Evolutionary conservation across 2,888 invertebrate species (phyloP).

Genomic region (Xestia sexstrigata): DNA sequence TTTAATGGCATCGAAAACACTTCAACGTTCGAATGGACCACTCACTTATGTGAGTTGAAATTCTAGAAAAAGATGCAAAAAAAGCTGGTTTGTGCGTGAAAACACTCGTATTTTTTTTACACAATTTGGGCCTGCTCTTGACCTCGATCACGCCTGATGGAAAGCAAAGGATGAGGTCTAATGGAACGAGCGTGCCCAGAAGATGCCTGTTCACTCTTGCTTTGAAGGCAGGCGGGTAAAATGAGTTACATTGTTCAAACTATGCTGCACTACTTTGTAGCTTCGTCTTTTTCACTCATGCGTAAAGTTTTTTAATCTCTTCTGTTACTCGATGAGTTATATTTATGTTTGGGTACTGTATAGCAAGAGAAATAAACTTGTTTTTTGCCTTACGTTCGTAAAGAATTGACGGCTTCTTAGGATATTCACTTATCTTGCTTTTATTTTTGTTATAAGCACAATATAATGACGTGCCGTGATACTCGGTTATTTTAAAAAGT

Average conservation of each 20-base stretch:
- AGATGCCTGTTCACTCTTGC: too few relatives aligned
- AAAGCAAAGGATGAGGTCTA: too few relatives aligned
- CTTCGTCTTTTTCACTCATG: background rate
- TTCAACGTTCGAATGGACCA: background rate
- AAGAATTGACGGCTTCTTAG: constrained; percentile 2
- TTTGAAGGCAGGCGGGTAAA: too few relatives aligned
- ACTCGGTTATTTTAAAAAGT: constrained; percentile 29
- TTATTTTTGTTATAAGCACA: constrained; percentile 40
- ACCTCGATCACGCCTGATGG: too few relatives aligned
- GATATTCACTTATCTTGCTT: constrained; percentile 2
- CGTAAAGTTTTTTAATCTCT: too few relatives aligned
- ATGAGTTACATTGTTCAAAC: too few relatives aligned
- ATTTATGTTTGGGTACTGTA: background rate
- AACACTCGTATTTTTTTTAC: too few relatives aligned
- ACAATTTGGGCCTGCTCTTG: too few relatives aligned
- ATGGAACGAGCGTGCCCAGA: too few relatives aligned
- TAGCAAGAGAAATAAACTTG: background rate
- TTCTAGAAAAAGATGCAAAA: background rate
- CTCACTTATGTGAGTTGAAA: background rate
- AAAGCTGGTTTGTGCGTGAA: background rate
- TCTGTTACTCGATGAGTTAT: background rate
- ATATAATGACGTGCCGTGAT: constrained; percentile 32
- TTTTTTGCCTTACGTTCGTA: background rate
- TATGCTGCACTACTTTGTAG: background rate
- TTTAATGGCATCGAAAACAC: background rate